Percentiles rank a stretch among this genome's conserved stretches.
phyloP scores from a whole-genome alignment of 2,888 invertebrate species.

The Rotaria macrura region DNA sequence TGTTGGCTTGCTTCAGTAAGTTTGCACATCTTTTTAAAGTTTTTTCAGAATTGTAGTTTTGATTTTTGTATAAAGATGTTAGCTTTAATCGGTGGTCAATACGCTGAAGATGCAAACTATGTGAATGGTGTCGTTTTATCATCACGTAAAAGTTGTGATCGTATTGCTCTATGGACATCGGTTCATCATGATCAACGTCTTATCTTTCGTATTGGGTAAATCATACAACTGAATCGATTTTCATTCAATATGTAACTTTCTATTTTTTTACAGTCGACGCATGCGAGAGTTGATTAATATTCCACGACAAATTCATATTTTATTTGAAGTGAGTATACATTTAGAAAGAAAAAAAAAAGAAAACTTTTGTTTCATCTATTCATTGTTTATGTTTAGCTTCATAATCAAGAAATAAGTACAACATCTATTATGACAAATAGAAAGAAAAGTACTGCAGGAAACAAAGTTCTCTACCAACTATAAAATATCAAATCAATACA shows the following conservation, averaged over 20 bases:
- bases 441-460: background rate
- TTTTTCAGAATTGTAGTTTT: background rate
- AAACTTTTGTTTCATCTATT: background rate
- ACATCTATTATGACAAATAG: background rate
- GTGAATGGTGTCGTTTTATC: constrained; percentile 93
- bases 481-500: background rate
- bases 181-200: constrained; percentile 68
- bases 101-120: constrained; percentile 77
- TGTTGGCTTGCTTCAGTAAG: constrained; percentile 19
- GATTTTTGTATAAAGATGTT: constrained; percentile 39
- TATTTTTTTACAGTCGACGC: constrained; percentile 9
- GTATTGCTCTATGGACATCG: constrained; percentile 55
- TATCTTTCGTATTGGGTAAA: constrained; percentile 70
- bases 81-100: constrained; percentile 82
- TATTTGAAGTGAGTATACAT: constrained; percentile 3
- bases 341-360: background rate
- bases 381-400: background rate
- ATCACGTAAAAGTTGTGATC: constrained; percentile 77
- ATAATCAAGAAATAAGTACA: constrained; percentile 18
- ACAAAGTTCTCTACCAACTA: background rate
- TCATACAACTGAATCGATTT: too few species aligned
- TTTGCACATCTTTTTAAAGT: background rate
- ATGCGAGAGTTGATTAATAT: constrained; percentile 18
- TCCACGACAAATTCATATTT: constrained; percentile 20
- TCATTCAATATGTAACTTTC: too few species aligned